Percentiles rank a stretch among this genome's conserved stretches.
Conservation (phyloP, 2,888 invertebrate species). For the Chorisops tibialis region DNA sequence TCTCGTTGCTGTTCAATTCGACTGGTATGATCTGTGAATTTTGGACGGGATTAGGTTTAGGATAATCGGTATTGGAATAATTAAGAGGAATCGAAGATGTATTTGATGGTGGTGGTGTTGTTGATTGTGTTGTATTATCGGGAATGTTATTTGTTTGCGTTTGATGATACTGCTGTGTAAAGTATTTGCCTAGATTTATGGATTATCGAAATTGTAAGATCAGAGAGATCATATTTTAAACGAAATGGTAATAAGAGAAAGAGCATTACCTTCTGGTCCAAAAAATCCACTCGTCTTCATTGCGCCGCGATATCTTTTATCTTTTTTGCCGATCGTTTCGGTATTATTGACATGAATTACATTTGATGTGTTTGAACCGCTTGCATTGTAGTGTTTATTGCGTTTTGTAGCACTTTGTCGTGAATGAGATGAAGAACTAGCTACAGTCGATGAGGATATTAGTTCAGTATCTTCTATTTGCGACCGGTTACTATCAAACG, state of each 20-base stretch:
- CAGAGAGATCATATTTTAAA: background rate
- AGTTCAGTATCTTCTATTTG: conserved; percentile 13
- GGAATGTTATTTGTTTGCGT: conserved; percentile 23
- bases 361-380: background rate
- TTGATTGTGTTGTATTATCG: conserved; percentile 22
- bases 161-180: conserved; percentile 26
- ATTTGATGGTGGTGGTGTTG: background rate
- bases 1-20: conserved; percentile 14
- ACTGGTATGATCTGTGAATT: conserved; percentile 27
- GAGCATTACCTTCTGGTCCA: conserved; percentile 35
- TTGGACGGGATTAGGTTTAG: conserved; percentile 30
- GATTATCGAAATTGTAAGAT: background rate
- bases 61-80: conserved; percentile 26
- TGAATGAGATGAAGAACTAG: background rate
- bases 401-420: conserved; percentile 22
- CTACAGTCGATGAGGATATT: background rate
- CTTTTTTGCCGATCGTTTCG: conserved; percentile 30
- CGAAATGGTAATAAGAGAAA: background rate
- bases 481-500: background rate
- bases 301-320: conserved; percentile 33
- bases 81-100: conserved; percentile 15
- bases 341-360: background rate
- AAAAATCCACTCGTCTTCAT: conserved; percentile 35
- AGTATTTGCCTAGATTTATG: conserved; percentile 28
- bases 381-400: conserved; percentile 22